Evolutionary conservation across 2,888 invertebrate genomes (phyloP).

Genomic region (Ptychoptera albimana): DNA sequence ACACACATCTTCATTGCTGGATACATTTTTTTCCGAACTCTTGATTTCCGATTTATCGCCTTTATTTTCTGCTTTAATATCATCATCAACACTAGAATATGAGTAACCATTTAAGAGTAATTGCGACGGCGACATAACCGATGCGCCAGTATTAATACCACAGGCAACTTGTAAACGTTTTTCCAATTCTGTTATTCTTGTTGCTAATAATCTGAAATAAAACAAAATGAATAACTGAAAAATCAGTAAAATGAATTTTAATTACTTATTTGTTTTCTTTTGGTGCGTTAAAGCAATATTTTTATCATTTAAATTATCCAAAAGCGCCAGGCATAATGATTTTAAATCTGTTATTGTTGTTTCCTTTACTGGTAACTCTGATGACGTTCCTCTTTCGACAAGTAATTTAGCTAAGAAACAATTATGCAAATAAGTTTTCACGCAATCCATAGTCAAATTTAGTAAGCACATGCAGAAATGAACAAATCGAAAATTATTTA

Average conservation of each 20-base stretch:
- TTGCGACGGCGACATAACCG: conserved; percentile 34
- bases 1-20: conserved; percentile 10
- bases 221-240: not conserved
- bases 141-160: conserved; percentile 32
- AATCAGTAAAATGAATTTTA: conserved; percentile 8
- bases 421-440: not conserved
- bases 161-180: conserved; percentile 50
- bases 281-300: conserved; percentile 70
- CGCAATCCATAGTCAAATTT: not conserved
- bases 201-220: conserved; percentile 43
- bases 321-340: conserved; percentile 57
- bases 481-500: not conserved
- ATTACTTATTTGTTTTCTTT: conserved; percentile 68
- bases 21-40: conserved; percentile 19
- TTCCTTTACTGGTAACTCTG: conserved; percentile 40
- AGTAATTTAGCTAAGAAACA: conserved; percentile 62
- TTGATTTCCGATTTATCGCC: conserved; percentile 28
- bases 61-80: conserved; percentile 19
- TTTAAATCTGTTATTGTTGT: conserved; percentile 60
- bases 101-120: conserved; percentile 47
- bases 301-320: conserved; percentile 77
- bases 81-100: conserved; percentile 33
- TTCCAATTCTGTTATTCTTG: conserved; percentile 67
- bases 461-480: not conserved
- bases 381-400: conserved; percentile 42